A percentile compares a stretch with the other conserved stretches of the same genome.
Conservation (phyloP, 1,140 invertebrate genomes). For the Asobara japonica region DNA sequence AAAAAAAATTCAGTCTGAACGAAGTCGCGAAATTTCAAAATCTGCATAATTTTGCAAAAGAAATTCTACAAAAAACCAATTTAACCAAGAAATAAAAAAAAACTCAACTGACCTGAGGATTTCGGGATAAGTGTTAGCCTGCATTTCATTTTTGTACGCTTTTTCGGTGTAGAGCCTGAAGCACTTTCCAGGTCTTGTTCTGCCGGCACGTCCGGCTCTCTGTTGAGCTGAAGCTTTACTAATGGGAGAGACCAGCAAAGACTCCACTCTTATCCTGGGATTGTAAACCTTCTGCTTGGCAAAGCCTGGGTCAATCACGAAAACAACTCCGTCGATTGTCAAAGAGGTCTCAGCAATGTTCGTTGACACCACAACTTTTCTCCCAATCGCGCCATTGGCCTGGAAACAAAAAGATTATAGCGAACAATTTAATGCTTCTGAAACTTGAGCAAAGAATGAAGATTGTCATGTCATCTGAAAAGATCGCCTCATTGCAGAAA, state of each 20-base stretch:
- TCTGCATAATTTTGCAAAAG: no score
- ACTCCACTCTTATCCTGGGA: conserved; percentile 96
- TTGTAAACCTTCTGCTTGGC: conserved; percentile 99
- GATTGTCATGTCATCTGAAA: no score
- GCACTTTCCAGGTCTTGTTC: conserved; percentile 97
- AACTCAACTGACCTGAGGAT: no score
- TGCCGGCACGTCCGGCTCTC: conserved; percentile 94
- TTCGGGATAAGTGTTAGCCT: conserved; percentile 99
- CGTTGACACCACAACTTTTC: conserved; percentile 97
- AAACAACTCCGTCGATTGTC: conserved; percentile 99
- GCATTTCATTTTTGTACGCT: conserved; percentile 99
- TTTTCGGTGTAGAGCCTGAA: conserved; percentile 99
- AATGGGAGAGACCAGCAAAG: conserved; percentile 96
- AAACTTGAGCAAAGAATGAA: no score
- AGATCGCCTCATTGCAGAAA: no score
- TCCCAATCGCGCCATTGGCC: conserved; percentile 93
- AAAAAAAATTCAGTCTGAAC: no score
- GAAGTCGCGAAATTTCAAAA: no score
- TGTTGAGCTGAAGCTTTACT: conserved; percentile 99
- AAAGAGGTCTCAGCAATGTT: conserved; percentile 99
- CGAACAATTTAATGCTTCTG: no score
- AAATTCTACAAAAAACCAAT: no score
- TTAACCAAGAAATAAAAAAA: no score
- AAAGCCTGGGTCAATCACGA: conserved; percentile 99
- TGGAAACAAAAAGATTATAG: no score